phyloP scores from a whole-genome alignment of 2,888 invertebrate genomes.

The Euzetes globulus region DNA sequence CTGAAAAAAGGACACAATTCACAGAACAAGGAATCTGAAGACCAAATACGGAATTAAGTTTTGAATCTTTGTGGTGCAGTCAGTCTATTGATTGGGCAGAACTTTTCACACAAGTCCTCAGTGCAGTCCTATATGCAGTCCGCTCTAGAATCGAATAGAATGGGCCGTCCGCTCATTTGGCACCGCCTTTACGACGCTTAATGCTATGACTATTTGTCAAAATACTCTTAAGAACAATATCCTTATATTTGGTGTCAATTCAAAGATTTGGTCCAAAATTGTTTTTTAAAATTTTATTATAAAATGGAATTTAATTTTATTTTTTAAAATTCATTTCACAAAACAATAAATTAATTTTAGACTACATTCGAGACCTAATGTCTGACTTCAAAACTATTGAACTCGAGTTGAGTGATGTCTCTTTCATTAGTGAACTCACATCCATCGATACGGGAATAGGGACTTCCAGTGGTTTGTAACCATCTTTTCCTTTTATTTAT shows the following conservation, averaged over 20 bases:
- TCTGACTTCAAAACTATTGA: slow-evolving; percentile 33
- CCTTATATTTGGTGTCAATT: too few relatives aligned
- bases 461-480: slow-evolving; percentile 38
- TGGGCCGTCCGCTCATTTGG: not conserved
- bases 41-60: not conserved
- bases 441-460: slow-evolving; percentile 36
- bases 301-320: not conserved
- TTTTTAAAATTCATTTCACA: not conserved
- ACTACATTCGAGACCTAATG: not conserved
- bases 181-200: not conserved
- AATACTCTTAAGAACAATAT: too few relatives aligned
- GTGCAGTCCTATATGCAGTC: too few relatives aligned
- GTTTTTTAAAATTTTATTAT: too few relatives aligned
- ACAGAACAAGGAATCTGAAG: not conserved
- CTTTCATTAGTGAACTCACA: slow-evolving; percentile 37
- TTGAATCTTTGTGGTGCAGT: not conserved
- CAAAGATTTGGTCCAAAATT: too few relatives aligned
- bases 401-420: slow-evolving; percentile 36
- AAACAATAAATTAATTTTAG: too few relatives aligned
- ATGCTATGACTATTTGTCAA: not conserved
- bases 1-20: not conserved
- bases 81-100: not conserved
- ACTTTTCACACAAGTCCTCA: not conserved
- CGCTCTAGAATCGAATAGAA: too few relatives aligned
- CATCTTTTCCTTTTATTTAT: slow-evolving; percentile 36